Base-by-base conservation (phyloP, 30 jellyfish, hydroid and myxozoan genomes). In the Cassiopea andromeda region DNA sequence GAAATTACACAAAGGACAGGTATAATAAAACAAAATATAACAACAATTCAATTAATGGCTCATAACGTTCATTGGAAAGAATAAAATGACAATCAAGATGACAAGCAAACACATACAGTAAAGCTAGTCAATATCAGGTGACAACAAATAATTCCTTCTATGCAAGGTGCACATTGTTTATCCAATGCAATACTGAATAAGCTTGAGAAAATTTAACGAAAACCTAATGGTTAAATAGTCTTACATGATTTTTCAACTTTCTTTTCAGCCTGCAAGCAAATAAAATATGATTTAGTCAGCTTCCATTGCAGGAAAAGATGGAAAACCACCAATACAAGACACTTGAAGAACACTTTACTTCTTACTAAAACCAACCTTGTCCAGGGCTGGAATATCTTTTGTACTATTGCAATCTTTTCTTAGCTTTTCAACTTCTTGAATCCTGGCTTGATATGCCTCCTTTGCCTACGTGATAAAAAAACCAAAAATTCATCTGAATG, bases 181-280 rank as follows among this genome's bases (percentile, higher is more conserved):
- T 27, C 38, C 38, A 27, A 27, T 27, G 38, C 38, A 27, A 27
- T 27, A 27, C 38, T 27, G 38, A 27, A 27, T 27, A 27, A 27
- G 38, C 38, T 27, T 27, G 38, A 27, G 38, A 27, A 27, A 27
- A 27, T 27, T 27, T 27, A 27, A 27, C 38, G 38, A 27, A 27
- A 27, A 27, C 38, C 38, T 27, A 27, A 27, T 54, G 7, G 7
- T 10, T 54, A 58, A 46, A 18, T 2, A 44, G 44, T 75, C 97
- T 88, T 85, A 94, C 98, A 70, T 74, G 97, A 84, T 60, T 90
- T 94, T 79, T 94, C 92, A 47, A 90, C 80, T 67, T 94, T 94
- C 80, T 57, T 76, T 69, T 94, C 98, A 15, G 94, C 95, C 98
- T 94, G 86, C 15, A 77, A 69, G 46, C 43, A 72, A 59, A 58